Percentiles rank a stretch among this genome's conserved stretches.
Conservation (phyloP, 2,113 vertebrate genomes). For the Copsychus sechellarum region DNA sequence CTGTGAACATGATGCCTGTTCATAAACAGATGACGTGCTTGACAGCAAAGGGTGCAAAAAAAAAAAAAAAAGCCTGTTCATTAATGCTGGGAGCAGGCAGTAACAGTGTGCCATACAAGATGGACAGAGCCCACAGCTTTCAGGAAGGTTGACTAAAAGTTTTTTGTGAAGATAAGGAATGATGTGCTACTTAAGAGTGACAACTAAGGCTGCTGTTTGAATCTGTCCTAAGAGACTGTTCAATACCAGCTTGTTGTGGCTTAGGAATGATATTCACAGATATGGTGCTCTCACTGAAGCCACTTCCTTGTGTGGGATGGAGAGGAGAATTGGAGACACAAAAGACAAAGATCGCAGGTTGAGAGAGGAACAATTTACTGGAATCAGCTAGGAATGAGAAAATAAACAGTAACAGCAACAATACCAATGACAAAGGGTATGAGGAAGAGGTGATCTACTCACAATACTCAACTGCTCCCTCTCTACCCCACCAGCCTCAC, state of each 20-base stretch:
- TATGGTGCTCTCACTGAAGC: neutral
- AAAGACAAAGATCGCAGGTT: accelerated
- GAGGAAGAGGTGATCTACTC: neutral
- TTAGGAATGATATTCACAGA: neutral
- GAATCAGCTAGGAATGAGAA: neutral
- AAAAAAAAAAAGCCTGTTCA: neutral
- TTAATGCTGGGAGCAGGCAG: neutral
- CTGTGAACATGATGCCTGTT: neutral
- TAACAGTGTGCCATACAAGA: neutral
- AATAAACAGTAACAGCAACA: neutral
- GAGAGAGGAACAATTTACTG: neutral
- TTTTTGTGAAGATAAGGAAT: neutral
- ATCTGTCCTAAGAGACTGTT: neutral
- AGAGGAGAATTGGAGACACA: neutral
- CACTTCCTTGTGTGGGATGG: neutral
- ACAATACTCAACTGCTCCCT: accelerated
- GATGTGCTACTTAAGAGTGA: neutral
- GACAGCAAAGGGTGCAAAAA: neutral
- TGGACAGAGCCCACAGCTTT: neutral
- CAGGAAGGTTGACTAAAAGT: neutral
- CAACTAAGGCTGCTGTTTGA: neutral
- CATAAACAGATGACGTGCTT: accelerated
- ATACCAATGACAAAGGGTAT: neutral
- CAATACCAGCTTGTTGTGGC: neutral
- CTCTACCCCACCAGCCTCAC: neutral